Evolutionary conservation across 2,113 vertebrate species (phyloP), one percentile per base, ranked within the genome.

Genomic region (Paraplagusia blochii): DNA sequence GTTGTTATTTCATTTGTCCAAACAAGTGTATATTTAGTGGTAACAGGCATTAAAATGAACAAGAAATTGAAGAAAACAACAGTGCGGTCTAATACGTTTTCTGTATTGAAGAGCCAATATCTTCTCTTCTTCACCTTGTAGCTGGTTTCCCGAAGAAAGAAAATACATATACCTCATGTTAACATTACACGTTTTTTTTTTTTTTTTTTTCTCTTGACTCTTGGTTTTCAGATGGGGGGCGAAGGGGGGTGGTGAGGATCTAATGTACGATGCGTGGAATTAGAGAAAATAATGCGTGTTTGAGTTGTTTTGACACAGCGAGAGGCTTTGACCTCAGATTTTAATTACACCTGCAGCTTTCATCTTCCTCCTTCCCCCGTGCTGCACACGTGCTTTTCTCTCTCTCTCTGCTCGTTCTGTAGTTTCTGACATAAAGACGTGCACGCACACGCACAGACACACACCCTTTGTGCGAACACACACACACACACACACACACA

Each of bases 291-390:
- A 59, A 60, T 63, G 35, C 11, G 38, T 42, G 38, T 58, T 51
- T 3, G 43, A 52, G 52, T 46, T 69, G 51, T 84, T 80, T 72
- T 66, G 59, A 61, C 59, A 47, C 33, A 45, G 58, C 63, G 53
- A 62, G 16, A 79, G 46, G 29, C 8, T 14, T 63, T 52, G 59
- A 78, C 63, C 63, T 17, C 38, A 11, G 52, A 66, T 81, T 83
- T 80, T 79, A 85, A 85, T 81, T 83, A 78, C 69, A 76, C 69
- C 57, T 75, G 44, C 36, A 63, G 76, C 15, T 59, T 63, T 74
- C 17, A 54, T 57, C 35, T 50, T 46, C 46, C 52, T 43, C 63
- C 61, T 48, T n/a, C 7, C n/a, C 13, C 40, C 5, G 11, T 61
- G 64, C 66, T 35, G 14, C 61, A 74, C 68, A 69, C 19, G 7